Conservation (phyloP, 2,888 invertebrate genomes). For the Cabera pusaria region DNA sequence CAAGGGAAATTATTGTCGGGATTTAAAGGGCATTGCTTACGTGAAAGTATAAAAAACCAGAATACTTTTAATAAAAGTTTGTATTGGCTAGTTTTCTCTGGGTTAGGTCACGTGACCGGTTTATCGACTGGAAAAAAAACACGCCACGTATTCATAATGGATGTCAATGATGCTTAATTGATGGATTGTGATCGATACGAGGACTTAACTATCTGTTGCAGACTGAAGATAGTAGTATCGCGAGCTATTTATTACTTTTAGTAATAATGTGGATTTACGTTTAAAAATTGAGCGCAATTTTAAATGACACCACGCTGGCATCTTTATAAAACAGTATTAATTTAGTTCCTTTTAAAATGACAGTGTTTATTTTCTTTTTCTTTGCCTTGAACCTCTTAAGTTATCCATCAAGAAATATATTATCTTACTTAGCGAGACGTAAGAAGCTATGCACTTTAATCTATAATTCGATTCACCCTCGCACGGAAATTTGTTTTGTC, state of each 20-base stretch:
- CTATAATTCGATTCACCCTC: slow-evolving; percentile 61
- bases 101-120: slow-evolving; percentile 63
- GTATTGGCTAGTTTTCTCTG: slow-evolving; percentile 59
- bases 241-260: no score
- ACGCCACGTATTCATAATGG: slow-evolving; percentile 14
- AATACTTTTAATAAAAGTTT: slow-evolving; percentile 68
- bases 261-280: no score
- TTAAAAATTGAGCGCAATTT: no score
- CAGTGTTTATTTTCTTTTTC: no score
- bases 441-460: slow-evolving; percentile 36
- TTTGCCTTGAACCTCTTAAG: no score
- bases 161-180: slow-evolving; percentile 35
- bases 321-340: no score
- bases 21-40: slow-evolving; percentile 82
- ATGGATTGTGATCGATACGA: slow-evolving; percentile 33
- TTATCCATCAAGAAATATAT: no score
- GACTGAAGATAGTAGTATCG: neutral
- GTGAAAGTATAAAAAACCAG: slow-evolving; percentile 74
- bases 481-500: slow-evolving; percentile 59
- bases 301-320: no score
- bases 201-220: slow-evolving; percentile 9
- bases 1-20: slow-evolving; percentile 83
- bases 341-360: no score
- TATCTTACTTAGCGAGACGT: no score
- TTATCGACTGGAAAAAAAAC: slow-evolving; percentile 18